Percentiles rank a stretch among this genome's conserved stretches.
These are phyloP conservation scores for Ophion obscuratus DNA, from an alignment of 2,888 invertebrate genomes.

Conservation along the genomic window DNA sequence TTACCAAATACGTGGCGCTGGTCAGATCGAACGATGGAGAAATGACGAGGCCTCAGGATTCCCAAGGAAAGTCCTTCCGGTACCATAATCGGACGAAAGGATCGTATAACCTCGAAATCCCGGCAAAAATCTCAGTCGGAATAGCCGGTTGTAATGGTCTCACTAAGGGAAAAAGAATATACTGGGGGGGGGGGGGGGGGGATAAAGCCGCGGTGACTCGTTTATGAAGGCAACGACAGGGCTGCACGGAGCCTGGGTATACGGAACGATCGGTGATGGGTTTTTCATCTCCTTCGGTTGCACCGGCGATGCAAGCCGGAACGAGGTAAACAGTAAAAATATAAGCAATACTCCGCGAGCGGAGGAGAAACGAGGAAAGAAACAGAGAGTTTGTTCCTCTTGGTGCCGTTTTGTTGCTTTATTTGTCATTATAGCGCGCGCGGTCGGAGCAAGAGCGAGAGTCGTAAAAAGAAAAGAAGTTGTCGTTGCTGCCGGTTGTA, in stretches of 20 bases:
- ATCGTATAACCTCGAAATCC: conserved; percentile 7
- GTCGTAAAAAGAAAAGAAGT: conserved; percentile 58
- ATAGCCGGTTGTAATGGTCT: conserved; percentile 18
- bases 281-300: conserved; percentile 49
- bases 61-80: conserved; percentile 16
- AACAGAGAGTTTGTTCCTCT: conserved; percentile 44
- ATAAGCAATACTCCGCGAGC: conserved; percentile 27
- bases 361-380: conserved; percentile 21
- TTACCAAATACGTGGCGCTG: not conserved
- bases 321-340: conserved; percentile 27
- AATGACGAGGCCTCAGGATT: not conserved
- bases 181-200: not conserved
- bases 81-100: not conserved
- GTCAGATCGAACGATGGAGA: not conserved
- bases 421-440: conserved; percentile 40
- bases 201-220: conserved; percentile 31
- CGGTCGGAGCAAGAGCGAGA: conserved; percentile 34
- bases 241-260: conserved; percentile 3
- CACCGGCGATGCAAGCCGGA: conserved; percentile 8
- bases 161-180: conserved; percentile 29
- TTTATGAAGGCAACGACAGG: conserved; percentile 40
- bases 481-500: conserved; percentile 43
- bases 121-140: conserved; percentile 25
- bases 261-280: conserved; percentile 39
- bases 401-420: conserved; percentile 33